Conservation (phyloP, 2,797 vertebrate species). For the Phrynocephalus forsythii region DNA sequence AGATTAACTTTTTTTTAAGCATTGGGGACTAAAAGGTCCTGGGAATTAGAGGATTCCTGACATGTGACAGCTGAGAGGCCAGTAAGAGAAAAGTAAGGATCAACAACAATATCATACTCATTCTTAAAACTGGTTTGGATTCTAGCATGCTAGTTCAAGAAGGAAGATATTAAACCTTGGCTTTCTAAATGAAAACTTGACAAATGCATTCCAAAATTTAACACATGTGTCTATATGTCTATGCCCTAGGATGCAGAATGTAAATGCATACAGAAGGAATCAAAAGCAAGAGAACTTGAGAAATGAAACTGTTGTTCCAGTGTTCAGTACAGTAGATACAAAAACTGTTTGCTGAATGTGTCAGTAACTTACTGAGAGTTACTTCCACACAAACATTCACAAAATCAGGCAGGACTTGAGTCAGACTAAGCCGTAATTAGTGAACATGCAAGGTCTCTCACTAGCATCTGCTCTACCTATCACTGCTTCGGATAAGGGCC, state of each 20-base stretch:
- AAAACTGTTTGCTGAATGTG: background rate
- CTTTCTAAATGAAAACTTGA: background rate
- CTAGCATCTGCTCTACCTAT: background rate
- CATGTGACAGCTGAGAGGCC: background rate
- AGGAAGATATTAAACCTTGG: background rate
- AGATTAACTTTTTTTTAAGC: constrained; percentile 11
- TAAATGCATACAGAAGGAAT: background rate
- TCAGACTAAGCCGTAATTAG: background rate
- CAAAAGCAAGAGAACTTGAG: background rate
- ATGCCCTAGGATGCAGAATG: background rate
- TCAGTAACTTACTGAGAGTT: background rate
- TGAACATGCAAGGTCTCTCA: background rate
- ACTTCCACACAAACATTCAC: background rate
- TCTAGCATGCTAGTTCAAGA: background rate
- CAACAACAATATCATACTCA: background rate
- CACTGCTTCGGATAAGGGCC: background rate
- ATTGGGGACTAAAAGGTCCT: background rate
- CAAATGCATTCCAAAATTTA: background rate
- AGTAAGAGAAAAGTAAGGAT: background rate
- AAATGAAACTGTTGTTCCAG: background rate
- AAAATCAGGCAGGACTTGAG: background rate
- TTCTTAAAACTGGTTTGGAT: background rate
- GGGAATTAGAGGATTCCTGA: constrained; percentile 1
- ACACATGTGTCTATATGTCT: background rate
- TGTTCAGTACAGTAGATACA: background rate